These are phyloP conservation scores for Cryptoprocta ferox DNA, from an alignment of 2,797 vertebrate species.

Conservation along the genomic window DNA sequence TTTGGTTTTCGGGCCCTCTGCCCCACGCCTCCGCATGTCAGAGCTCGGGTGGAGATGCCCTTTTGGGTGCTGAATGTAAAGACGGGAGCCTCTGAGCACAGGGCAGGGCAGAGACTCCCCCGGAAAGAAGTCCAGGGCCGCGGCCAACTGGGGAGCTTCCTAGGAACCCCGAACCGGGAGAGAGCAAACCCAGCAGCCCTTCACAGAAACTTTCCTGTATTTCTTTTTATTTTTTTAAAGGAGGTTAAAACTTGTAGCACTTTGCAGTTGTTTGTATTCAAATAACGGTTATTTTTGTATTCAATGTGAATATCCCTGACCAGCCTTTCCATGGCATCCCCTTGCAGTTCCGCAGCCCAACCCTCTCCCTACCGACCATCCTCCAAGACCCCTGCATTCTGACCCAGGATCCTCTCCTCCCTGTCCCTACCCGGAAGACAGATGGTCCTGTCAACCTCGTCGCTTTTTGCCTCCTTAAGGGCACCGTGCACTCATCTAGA, in stretches of 20 bases:
- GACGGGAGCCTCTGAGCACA: constrained; percentile 51
- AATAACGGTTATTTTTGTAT: constrained; percentile 88
- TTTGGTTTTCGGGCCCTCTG: neutral
- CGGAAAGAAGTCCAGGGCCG: neutral
- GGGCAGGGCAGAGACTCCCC: neutral
- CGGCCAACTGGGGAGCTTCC: constrained; percentile 32
- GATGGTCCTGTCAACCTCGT: neutral
- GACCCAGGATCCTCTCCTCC: constrained; percentile 59
- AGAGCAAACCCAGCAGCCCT: constrained; percentile 42
- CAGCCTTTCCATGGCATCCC: constrained; percentile 13
- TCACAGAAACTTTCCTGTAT: constrained; percentile 18
- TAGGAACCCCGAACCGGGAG: neutral
- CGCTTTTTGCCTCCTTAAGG: constrained; percentile 76
- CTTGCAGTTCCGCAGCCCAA: neutral
- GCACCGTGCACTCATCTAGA: constrained; percentile 87
- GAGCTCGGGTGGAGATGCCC: constrained; percentile 40
- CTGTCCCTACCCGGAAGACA: neutral
- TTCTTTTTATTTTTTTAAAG: constrained; percentile 72
- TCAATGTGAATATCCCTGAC: constrained; percentile 88
- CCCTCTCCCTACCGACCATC: too few species aligned
- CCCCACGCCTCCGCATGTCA: neutral
- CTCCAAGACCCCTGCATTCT: neutral
- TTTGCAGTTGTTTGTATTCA: constrained; percentile 89
- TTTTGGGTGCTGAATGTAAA: constrained; percentile 83
- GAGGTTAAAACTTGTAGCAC: constrained; percentile 85